A percentile compares a stretch with the other conserved stretches of the same genome.
Evolutionary conservation across 2,888 invertebrate species (phyloP).

Genomic region (Imbricaverruca yamaguchii): DNA sequence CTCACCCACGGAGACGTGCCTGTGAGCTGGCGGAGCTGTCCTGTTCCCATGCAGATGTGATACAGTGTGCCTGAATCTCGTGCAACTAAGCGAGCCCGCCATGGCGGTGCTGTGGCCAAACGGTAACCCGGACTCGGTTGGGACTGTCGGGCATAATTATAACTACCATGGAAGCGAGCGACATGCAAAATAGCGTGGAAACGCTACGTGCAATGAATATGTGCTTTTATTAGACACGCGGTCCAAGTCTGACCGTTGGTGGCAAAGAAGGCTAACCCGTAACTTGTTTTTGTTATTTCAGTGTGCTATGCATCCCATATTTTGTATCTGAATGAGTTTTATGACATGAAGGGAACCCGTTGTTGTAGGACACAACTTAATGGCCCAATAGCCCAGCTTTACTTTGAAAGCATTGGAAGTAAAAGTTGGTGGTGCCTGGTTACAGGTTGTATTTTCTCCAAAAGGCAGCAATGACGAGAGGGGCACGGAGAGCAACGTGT

Average conservation of each 20-base stretch:
- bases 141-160: background rate
- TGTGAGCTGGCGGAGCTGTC: background rate
- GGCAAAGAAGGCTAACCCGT: background rate
- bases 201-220: background rate
- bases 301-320: background rate
- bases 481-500: too few relatives aligned
- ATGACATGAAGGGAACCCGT: too few relatives aligned
- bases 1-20: slow-evolving; percentile 16
- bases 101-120: background rate
- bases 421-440: too few relatives aligned
- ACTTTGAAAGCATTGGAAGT: too few relatives aligned
- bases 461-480: too few relatives aligned
- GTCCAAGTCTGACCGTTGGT: background rate
- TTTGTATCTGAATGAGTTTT: too few relatives aligned
- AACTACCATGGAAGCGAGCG: background rate
- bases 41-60: background rate
- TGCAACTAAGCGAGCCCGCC: background rate
- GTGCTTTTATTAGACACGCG: background rate
- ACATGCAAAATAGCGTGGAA: background rate
- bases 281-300: background rate
- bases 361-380: too few relatives aligned
- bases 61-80: slow-evolving; percentile 11
- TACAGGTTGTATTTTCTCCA: too few relatives aligned
- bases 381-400: too few relatives aligned
- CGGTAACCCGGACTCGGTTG: background rate